These are phyloP conservation scores for Stylophora pistillata DNA, from an alignment of 64 coral and sea anemone genomes.

Conservation along the genomic window DNA sequence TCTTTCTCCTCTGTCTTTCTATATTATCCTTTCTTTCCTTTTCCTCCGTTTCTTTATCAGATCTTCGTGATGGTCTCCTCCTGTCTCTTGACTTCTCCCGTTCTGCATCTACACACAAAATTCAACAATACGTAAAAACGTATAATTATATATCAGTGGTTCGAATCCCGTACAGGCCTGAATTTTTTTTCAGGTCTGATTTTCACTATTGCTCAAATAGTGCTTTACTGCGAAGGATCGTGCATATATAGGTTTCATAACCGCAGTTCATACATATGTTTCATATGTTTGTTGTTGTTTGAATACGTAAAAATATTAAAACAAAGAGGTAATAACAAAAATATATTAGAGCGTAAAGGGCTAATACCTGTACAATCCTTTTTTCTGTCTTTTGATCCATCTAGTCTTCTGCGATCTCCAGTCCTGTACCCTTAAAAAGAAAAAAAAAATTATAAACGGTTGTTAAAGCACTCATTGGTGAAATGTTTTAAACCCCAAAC, in stretches of 20 bases:
- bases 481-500: background rate
- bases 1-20: slow-evolving; percentile 30
- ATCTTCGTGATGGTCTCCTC: slow-evolving; percentile 34
- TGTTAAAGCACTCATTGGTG: too few species aligned
- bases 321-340: too few species aligned
- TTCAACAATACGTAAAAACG: background rate
- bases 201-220: too few species aligned
- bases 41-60: slow-evolving; percentile 36
- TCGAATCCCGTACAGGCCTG: too few species aligned
- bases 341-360: too few species aligned
- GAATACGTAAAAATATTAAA: background rate
- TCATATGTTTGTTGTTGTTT: too few species aligned
- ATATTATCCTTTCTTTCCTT: slow-evolving; percentile 36
- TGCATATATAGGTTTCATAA: too few species aligned
- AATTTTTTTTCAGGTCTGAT: too few species aligned
- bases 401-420: background rate
- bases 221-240: too few species aligned
- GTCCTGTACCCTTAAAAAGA: slow-evolving; percentile 4
- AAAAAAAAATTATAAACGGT: background rate
- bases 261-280: too few species aligned
- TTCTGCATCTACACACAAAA: slow-evolving; percentile 6
- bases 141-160: too few species aligned
- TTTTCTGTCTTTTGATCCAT: background rate
- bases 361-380: slow-evolving; percentile 47
- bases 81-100: slow-evolving; percentile 4